Base-by-base conservation (phyloP, 2,113 vertebrate species). In the Callocephalon fimbriatum region DNA sequence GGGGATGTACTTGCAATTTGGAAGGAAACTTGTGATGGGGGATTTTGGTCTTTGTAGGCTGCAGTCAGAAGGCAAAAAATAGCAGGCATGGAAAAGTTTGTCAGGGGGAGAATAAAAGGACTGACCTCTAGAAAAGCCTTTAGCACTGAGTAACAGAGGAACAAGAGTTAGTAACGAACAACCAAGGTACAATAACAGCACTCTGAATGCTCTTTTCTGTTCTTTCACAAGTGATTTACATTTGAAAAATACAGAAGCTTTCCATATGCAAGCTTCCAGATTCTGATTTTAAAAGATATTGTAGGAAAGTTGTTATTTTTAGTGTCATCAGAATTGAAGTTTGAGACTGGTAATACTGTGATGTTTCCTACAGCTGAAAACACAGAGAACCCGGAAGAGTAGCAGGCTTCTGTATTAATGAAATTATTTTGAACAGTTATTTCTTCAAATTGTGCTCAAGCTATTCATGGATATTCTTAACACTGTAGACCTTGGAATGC, bases 91-190 rank as follows among this genome's bases (percentile, higher is more conserved):
- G 70, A 48, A 35, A 50, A 45, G 23, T 73, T 59, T 35, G 15
- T 21, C 0, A 0, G 4, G 56, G 54, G 9, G 2, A 35, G 20
- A 9, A 35, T 22, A 23, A 58, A 35, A 17, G 19, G 59, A 19
- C 11, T 67, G 25, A 27, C 23, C 19, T 65, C 68, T 72, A 71
- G 67, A 61, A 50, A 80, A 38, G 21, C 20, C 7, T 59, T 37
- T 71, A 7, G n/a, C 38, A 15, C 40, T 77, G 58, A 35, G 23
- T 68, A 61, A 61, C 10, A 47, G 21, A 58, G 48, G 85, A 63
- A 59, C 9, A 29, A n/a, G 53, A 37, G 53, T 7, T 81, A 71
- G 23, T 77, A 38, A 68, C 17, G 6, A 77, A 15, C 42, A 80
- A 26, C 12, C 23, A 38, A 22, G 13, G n/a, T 82, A 12, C 12